Conservation (phyloP, 2,113 vertebrate species). For the Stomatorhinus ivindoensis region DNA sequence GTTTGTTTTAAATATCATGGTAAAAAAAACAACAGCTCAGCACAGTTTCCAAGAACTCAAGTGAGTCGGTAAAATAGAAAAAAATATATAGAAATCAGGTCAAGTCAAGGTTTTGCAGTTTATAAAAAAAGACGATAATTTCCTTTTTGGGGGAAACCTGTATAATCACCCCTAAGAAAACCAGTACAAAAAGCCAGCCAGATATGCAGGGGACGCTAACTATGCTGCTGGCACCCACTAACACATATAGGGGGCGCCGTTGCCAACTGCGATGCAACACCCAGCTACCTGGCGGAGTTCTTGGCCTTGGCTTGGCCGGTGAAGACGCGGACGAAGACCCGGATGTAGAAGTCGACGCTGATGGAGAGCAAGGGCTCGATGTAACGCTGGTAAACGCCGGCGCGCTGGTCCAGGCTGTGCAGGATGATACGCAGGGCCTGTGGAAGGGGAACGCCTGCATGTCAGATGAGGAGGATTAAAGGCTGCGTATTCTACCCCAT, state of each 20-base stretch:
- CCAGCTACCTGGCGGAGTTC: constrained; percentile 74
- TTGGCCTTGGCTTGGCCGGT: constrained; percentile 81
- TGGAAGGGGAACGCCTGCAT: not conserved
- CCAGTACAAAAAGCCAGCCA: not conserved
- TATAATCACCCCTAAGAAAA: not conserved
- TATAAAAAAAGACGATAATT: not conserved
- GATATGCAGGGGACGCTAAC: not conserved
- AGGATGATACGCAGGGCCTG: constrained; percentile 83
- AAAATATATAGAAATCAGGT: not conserved
- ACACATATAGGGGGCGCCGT: not conserved
- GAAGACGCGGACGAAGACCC: constrained; percentile 78
- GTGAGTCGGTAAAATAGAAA: not conserved
- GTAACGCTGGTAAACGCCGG: constrained; percentile 86
- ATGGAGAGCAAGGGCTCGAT: constrained; percentile 75
- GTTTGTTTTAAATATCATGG: not conserved
- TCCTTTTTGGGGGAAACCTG: not conserved
- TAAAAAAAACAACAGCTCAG: not conserved
- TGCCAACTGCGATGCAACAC: not conserved
- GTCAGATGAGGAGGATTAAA: not conserved
- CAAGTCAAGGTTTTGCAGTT: not conserved
- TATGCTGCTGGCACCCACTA: not conserved
- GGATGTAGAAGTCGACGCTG: constrained; percentile 86
- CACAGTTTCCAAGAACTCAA: not conserved
- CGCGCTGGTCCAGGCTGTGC: constrained; percentile 77
- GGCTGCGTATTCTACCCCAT: not conserved